These are phyloP conservation scores for Maniola hyperantus DNA, from an alignment of 2,888 invertebrate species.

Conservation along the genomic window DNA sequence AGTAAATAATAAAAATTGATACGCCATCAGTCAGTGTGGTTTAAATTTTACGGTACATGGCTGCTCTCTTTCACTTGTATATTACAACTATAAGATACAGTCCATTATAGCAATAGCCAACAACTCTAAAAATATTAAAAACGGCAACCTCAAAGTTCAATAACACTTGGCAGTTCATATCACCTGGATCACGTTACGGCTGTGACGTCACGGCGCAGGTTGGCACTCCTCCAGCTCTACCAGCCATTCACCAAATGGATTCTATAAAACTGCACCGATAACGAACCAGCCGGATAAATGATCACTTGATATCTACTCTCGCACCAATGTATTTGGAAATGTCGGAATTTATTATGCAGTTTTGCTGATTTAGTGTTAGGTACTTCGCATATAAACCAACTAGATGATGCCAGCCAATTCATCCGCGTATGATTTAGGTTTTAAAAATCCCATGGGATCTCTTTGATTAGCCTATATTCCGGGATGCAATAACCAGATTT, in stretches of 20 bases:
- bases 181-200: constrained; percentile 65
- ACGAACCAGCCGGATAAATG: constrained; percentile 14
- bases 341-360: constrained; percentile 10
- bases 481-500: too few species aligned
- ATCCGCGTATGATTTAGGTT: too few species aligned
- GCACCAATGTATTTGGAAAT: constrained; percentile 13
- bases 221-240: constrained; percentile 58
- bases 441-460: too few species aligned
- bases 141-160: constrained; percentile 59
- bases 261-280: constrained; percentile 30
- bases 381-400: not conserved
- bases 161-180: constrained; percentile 70
- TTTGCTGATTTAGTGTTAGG: not conserved
- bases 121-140: not conserved
- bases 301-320: constrained; percentile 16
- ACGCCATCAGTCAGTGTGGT: too few species aligned
- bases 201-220: constrained; percentile 44
- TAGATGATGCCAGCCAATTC: too few species aligned
- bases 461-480: too few species aligned
- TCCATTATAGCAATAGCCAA: too few species aligned
- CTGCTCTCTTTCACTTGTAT: too few species aligned
- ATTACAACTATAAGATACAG: too few species aligned
- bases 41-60: too few species aligned
- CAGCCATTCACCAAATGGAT: constrained; percentile 45
- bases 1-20: too few species aligned